Conservation (phyloP, 2,113 vertebrate genomes). For the Tinamus guttatus region DNA sequence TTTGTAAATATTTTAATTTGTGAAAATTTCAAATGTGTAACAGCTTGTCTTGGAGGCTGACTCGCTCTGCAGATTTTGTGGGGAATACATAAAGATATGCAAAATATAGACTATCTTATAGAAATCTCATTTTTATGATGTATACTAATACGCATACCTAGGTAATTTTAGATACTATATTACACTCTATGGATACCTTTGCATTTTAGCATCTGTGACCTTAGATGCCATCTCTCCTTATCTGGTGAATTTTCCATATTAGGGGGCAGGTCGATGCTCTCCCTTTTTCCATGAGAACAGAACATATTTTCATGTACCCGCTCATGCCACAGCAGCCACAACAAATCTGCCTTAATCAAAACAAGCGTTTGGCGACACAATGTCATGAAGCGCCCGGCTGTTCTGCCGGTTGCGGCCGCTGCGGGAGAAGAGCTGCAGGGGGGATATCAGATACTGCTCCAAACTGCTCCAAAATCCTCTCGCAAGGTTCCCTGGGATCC, state of each 20-base stretch:
- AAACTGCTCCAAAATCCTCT: neutral
- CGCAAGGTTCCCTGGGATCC: neutral
- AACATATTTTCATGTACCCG: neutral
- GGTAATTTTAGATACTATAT: neutral
- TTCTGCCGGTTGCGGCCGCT: neutral
- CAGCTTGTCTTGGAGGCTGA: neutral
- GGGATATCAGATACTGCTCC: neutral
- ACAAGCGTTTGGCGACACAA: neutral
- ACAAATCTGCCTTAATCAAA: neutral
- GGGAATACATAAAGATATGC: neutral
- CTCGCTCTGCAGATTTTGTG: neutral
- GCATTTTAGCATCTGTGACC: neutral
- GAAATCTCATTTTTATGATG: neutral
- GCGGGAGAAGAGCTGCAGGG: neutral
- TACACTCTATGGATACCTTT: neutral
- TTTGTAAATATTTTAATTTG: neutral
- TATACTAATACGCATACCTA: neutral
- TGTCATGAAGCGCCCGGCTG: neutral
- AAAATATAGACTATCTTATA: neutral
- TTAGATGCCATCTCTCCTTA: neutral
- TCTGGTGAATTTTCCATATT: neutral
- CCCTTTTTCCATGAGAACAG: neutral
- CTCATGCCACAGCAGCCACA: neutral
- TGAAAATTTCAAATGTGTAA: neutral
- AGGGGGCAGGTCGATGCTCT: neutral